Evolutionary conservation across 2,797 vertebrate species (phyloP).

Genomic region (Trichosurus vulpecula): DNA sequence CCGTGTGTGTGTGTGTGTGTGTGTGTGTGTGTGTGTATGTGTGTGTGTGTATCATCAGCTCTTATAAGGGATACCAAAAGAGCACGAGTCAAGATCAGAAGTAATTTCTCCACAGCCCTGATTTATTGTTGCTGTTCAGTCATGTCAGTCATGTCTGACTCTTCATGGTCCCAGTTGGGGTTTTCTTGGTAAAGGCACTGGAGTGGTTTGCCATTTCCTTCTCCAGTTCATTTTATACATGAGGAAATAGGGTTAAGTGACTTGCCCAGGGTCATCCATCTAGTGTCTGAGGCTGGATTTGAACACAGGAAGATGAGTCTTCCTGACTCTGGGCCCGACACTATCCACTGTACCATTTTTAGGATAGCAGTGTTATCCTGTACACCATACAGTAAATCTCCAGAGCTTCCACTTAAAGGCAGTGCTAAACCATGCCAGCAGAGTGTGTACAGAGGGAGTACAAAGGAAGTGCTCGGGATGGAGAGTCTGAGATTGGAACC

Average conservation of each 20-base stretch:
- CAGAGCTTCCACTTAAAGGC: not conserved
- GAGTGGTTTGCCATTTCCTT: not conserved
- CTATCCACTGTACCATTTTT: not conserved
- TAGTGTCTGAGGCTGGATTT: not conserved
- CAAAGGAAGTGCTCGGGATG: no score
- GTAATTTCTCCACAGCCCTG: constrained; percentile 2
- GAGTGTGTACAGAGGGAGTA: no score
- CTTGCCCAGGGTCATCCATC: not conserved
- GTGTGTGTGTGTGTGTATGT: no score
- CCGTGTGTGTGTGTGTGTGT: no score
- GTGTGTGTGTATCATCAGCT: not conserved
- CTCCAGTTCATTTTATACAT: not conserved
- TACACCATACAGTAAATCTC: not conserved
- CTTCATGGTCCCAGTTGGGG: not conserved
- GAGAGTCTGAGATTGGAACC: no score
- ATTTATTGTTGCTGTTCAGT: not conserved
- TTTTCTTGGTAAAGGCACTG: not conserved
- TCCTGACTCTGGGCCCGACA: not conserved
- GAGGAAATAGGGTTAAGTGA: not conserved
- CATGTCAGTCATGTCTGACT: not conserved
- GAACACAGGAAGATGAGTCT: not conserved
- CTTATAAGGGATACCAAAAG: not conserved
- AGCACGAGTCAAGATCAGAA: constrained; percentile 30
- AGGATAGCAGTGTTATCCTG: not conserved
- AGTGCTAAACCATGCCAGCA: not conserved